These are phyloP conservation scores for Etia nguti DNA, from an alignment of 2,113 vertebrate species.

Conservation along the genomic window DNA sequence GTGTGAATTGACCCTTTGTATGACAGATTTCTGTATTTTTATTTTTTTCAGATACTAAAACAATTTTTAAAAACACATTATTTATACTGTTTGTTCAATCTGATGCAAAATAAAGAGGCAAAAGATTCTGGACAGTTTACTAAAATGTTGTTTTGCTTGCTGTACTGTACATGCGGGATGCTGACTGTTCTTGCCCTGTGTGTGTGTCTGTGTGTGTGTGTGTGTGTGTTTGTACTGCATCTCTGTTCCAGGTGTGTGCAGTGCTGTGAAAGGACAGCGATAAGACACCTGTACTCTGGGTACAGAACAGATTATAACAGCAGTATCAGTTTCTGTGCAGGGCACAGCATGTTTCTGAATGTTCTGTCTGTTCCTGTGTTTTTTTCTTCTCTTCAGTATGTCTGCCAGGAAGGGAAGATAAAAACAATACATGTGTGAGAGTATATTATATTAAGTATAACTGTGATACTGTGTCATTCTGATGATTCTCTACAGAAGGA, in stretches of 20 bases:
- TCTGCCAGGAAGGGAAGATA: background rate
- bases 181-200: background rate
- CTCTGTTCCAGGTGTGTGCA: conserved; percentile 25
- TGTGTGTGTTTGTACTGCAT: background rate
- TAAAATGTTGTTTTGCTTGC: background rate
- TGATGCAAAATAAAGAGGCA: background rate
- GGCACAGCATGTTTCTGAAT: conserved; percentile 1
- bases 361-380: background rate
- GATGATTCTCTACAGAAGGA: background rate
- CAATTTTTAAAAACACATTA: background rate
- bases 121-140: background rate
- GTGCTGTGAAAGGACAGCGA: conserved; percentile 52
- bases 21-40: background rate
- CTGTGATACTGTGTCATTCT: background rate
- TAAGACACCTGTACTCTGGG: conserved; percentile 56
- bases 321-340: conserved; percentile 15
- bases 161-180: background rate
- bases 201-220: background rate
- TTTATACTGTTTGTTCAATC: background rate
- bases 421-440: background rate
- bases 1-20: background rate
- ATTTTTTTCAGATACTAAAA: background rate
- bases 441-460: background rate
- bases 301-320: conserved; percentile 35
- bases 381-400: background rate